Evolutionary conservation across 2,888 invertebrate species (phyloP).

Genomic region (Plagodis dolabraria): DNA sequence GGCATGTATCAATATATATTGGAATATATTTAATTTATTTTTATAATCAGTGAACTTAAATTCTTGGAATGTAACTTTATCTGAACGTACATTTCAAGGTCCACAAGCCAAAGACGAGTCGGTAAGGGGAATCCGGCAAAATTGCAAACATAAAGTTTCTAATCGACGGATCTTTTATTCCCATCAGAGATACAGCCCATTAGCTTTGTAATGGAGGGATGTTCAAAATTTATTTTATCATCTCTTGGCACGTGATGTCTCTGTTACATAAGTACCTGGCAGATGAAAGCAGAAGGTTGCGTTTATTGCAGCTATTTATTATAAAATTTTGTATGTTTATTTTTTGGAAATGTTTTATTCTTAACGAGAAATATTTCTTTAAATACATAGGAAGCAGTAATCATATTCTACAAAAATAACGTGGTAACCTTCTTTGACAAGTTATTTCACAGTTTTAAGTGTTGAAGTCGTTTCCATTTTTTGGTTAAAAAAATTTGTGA

Average conservation of each 20-base stretch:
- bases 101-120: slow-evolving; percentile 43
- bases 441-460: too few relatives aligned
- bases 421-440: too few relatives aligned
- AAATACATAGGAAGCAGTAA: too few relatives aligned
- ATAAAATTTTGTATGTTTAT: slow-evolving; percentile 20
- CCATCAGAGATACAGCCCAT: slow-evolving; percentile 82
- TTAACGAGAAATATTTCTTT: too few relatives aligned
- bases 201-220: slow-evolving; percentile 80
- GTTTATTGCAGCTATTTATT: slow-evolving; percentile 45
- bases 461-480: too few relatives aligned
- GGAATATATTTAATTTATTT: not conserved
- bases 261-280: slow-evolving; percentile 58
- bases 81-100: slow-evolving; percentile 54
- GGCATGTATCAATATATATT: not conserved
- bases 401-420: too few relatives aligned
- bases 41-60: not conserved
- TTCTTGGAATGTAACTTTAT: slow-evolving; percentile 30
- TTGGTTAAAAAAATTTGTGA: too few relatives aligned
- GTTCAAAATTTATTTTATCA: slow-evolving; percentile 83
- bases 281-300: slow-evolving; percentile 44
- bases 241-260: slow-evolving; percentile 82
- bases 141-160: slow-evolving; percentile 84
- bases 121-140: slow-evolving; percentile 62
- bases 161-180: slow-evolving; percentile 85
- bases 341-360: not conserved